Conservation (phyloP, 2,113 vertebrate genomes). For the Hydropotes inermis region DNA sequence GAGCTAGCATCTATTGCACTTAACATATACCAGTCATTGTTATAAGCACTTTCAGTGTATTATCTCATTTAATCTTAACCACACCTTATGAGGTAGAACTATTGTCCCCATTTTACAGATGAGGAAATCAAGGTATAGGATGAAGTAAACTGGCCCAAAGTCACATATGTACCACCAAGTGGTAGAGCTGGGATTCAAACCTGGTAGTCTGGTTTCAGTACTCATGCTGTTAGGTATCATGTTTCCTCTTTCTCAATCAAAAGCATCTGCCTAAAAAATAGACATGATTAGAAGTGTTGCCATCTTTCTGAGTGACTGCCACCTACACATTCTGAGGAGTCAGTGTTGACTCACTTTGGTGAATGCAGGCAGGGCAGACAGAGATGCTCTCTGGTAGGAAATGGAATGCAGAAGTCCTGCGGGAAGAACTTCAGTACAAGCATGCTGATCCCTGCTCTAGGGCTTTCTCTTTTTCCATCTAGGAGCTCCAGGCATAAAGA, state of each 20-base stretch:
- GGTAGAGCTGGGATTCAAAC: background rate
- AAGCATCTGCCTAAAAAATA: background rate
- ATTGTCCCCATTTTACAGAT: background rate
- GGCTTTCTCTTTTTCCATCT: background rate
- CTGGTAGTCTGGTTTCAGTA: background rate
- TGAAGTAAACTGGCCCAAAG: background rate
- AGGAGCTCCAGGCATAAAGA: background rate
- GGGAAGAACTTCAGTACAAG: background rate
- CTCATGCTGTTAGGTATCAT: background rate
- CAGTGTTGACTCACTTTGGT: background rate
- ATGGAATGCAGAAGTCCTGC: background rate
- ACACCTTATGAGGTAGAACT: background rate
- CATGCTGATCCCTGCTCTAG: background rate
- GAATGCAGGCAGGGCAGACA: background rate
- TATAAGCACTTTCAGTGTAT: background rate
- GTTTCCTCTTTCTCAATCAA: background rate
- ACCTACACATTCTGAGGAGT: background rate
- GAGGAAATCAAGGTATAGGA: background rate
- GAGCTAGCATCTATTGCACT: background rate
- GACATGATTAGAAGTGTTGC: background rate
- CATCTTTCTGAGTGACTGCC: background rate
- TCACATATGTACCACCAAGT: background rate
- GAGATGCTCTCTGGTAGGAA: background rate
- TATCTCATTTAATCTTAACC: background rate
- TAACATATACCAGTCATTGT: background rate